Percentiles rank a stretch among this genome's conserved stretches.
Conservation (phyloP, 1,140 invertebrate species). For the Gryllus bimaculatus region DNA sequence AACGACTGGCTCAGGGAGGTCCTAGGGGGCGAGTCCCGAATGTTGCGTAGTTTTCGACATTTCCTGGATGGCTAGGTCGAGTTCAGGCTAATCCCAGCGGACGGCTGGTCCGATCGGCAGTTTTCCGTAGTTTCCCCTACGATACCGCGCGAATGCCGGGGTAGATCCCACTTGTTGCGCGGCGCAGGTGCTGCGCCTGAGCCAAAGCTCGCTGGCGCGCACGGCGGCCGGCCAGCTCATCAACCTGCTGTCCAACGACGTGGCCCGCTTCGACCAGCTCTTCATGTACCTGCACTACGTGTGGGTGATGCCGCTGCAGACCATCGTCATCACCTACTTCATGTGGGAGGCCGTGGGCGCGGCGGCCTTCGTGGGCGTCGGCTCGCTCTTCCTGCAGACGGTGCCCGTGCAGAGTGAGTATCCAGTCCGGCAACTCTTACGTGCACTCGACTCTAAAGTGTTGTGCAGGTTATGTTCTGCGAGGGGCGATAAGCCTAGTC, state of each 20-base stretch:
- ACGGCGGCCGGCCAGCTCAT: constrained; percentile 59
- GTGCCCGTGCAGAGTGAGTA: constrained; percentile 48
- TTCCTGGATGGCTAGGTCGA: too few relatives aligned
- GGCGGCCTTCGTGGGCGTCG: constrained; percentile 49
- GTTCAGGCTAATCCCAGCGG: too few relatives aligned
- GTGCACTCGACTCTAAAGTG: too few relatives aligned
- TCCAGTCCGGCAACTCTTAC: too few relatives aligned
- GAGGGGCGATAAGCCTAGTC: too few relatives aligned
- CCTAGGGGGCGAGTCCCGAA: too few relatives aligned
- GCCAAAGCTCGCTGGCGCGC: constrained; percentile 52
- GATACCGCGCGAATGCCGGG: too few relatives aligned
- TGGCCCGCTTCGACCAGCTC: constrained; percentile 51
- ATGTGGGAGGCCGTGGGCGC: constrained; percentile 49
- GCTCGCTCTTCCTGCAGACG: constrained; percentile 49
- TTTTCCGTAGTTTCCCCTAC: too few relatives aligned
- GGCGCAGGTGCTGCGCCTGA: constrained; percentile 46
- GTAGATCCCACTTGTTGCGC: neutral
- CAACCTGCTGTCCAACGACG: constrained; percentile 76
- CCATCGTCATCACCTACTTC: constrained; percentile 46
- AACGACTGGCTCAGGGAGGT: too few relatives aligned
- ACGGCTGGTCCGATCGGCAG: too few relatives aligned
- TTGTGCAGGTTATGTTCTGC: too few relatives aligned
- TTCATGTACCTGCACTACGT: constrained; percentile 51
- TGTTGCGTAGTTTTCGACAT: too few relatives aligned
- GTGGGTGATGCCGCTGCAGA: constrained; percentile 63